Evolutionary conservation across 2,113 vertebrate genomes (phyloP).

Genomic region (Kobus ellipsiprymnus): DNA sequence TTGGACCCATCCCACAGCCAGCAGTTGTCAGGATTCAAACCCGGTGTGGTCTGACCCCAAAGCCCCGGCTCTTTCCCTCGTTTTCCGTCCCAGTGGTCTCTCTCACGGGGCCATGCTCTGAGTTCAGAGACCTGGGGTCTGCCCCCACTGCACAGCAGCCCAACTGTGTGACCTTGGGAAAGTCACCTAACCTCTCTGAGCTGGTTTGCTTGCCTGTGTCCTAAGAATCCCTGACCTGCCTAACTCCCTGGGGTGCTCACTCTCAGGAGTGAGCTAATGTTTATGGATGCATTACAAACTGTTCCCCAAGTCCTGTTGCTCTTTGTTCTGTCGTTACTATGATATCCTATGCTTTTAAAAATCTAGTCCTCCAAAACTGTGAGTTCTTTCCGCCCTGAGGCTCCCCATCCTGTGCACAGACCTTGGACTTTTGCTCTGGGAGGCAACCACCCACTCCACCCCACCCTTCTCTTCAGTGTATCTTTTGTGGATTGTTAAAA

Average conservation of each 20-base stretch:
- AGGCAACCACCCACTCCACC: neutral
- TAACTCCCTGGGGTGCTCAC: neutral
- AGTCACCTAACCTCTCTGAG: neutral
- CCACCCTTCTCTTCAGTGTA: neutral
- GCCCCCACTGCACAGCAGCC: neutral
- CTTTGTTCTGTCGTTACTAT: neutral
- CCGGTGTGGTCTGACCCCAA: rapidly evolving
- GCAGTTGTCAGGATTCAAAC: neutral
- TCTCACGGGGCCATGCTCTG: neutral
- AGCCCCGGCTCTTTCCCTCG: neutral
- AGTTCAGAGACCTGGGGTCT: neutral
- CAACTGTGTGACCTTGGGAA: neutral
- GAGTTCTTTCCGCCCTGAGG: neutral
- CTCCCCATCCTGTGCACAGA: neutral
- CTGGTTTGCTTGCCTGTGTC: neutral
- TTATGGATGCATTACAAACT: neutral
- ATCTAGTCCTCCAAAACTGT: neutral
- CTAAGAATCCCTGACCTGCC: neutral
- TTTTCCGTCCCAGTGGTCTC: neutral
- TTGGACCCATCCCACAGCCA: neutral
- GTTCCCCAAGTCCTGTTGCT: neutral
- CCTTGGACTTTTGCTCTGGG: neutral
- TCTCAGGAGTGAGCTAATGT: neutral
- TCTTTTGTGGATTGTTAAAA: neutral
- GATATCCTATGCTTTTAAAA: neutral